A percentile compares a stretch with the other conserved stretches of the same genome.
These are phyloP conservation scores for Altica lythri DNA, from an alignment of 2,888 invertebrate species.

Conservation along the genomic window DNA sequence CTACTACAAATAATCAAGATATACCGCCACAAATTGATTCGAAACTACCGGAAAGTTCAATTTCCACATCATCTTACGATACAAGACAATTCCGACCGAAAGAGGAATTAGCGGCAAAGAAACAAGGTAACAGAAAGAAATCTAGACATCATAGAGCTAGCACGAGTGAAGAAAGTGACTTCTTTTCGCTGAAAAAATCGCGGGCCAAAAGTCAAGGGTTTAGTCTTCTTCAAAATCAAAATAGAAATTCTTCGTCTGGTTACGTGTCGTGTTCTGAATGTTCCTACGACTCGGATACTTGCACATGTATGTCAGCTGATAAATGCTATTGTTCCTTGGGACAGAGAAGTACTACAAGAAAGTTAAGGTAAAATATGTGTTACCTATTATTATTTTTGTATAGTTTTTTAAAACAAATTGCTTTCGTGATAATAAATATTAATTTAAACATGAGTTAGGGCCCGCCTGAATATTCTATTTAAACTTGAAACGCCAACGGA, in stretches of 20 bases:
- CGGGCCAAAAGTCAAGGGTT: conserved; percentile 47
- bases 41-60: conserved; percentile 63
- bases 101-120: conserved; percentile 54
- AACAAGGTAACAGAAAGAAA: conserved; percentile 49
- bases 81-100: conserved; percentile 66
- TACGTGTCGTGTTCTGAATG: conserved; percentile 90
- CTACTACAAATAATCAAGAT: conserved; percentile 5
- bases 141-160: conserved; percentile 46
- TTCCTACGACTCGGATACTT: conserved; percentile 82
- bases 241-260: conserved; percentile 61
- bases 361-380: conserved; percentile 29
- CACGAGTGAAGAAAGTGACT: conserved; percentile 59
- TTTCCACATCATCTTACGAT: conserved; percentile 67
- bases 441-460: no score
- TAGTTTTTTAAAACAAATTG: no score
- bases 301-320: conserved; percentile 75
- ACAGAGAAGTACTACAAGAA: conserved; percentile 56
- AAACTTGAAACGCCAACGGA: no score
- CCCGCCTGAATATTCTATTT: no score
- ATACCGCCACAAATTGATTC: conserved; percentile 24
- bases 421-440: no score
- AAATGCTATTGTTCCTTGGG: conserved; percentile 85
- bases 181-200: conserved; percentile 53
- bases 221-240: conserved; percentile 41
- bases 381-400: no score